Evolutionary conservation across 2,113 vertebrate species (phyloP), one percentile per base, ranked within the genome.

Genomic region (Sapayoa aenigma): DNA sequence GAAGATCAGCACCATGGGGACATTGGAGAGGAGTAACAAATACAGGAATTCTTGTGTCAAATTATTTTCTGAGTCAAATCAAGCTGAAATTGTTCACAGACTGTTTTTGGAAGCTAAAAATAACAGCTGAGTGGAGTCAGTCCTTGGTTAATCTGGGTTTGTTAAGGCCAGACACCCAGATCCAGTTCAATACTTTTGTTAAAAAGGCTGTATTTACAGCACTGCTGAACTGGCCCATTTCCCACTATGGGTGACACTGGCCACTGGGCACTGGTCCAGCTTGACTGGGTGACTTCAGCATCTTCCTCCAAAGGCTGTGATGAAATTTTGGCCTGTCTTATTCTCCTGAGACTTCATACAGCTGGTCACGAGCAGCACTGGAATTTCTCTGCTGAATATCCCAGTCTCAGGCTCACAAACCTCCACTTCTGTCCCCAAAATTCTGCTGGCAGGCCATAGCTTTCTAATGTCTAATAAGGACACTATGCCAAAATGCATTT

Each of bases 251-350:
- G 76, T 91, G 87, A 95, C 86, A 90, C 55, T 72, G 85, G 75
- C 90, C 77, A 53, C 83, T 93, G 59, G 95, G 90, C 90, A 67
- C 59, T 4, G 47, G 76, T 72, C 96, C 94, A 92, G 79, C 63
- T 42, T 39, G 42, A 69, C 80, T 33, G 80, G 72, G 75, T 90
- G 88, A 93, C 87, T 87, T 87, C 87, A 65, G 63, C 42, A 65
- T 88, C 84, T 22, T 90, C 58, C 72, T 92, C 56, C 76, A 42
- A 65, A 66, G 52, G 79, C 88, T 85, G 33, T 0, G 0, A 47
- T 4, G 17, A 80, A 82, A 83, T 65, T 25, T 42, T 93, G 92
- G 72, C 88, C 76, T 88, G 73, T 19, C 76, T 90, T 5, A 0
- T 77, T 58, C 79, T 87, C 86, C 89, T 52, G 92, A 92, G 91